Evolutionary conservation across 2,888 invertebrate species (phyloP).

Genomic region (Frankliniella intonsa): DNA sequence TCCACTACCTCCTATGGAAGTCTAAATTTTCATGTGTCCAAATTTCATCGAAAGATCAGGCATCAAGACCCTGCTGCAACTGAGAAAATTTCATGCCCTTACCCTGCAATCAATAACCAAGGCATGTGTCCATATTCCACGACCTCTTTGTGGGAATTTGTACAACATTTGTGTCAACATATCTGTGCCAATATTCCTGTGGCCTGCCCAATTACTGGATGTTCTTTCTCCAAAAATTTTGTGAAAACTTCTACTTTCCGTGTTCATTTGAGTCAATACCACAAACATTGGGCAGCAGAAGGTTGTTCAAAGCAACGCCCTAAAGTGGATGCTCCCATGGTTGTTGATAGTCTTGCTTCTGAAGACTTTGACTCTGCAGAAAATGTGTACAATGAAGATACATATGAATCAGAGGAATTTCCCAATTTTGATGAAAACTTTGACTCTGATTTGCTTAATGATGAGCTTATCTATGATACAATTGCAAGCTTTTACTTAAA

Average conservation of each 20-base stretch:
- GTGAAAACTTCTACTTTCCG: not conserved
- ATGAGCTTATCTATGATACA: not conserved
- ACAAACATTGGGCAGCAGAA: not conserved
- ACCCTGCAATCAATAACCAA: no score
- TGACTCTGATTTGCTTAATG: not conserved
- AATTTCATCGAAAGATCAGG: not conserved
- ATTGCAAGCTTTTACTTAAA: not conserved
- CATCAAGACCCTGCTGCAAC: not conserved
- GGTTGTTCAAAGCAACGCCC: not conserved
- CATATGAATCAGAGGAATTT: not conserved
- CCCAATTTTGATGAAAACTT: not conserved
- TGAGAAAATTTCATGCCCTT: no score
- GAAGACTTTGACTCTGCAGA: not conserved
- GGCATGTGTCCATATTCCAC: not conserved
- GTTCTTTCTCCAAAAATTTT: not conserved
- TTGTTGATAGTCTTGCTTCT: not conserved
- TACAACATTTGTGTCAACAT: not conserved
- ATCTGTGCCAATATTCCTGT: not conserved
- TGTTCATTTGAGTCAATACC: not conserved
- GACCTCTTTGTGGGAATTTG: not conserved
- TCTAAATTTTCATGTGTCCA: not conserved
- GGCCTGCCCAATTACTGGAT: not conserved
- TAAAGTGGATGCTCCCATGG: not conserved
- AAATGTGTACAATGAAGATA: not conserved
- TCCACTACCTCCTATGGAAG: not conserved